These are phyloP conservation scores for Rhodeus uyekii DNA, from an alignment of 2,797 vertebrate species.

Conservation along the genomic window DNA sequence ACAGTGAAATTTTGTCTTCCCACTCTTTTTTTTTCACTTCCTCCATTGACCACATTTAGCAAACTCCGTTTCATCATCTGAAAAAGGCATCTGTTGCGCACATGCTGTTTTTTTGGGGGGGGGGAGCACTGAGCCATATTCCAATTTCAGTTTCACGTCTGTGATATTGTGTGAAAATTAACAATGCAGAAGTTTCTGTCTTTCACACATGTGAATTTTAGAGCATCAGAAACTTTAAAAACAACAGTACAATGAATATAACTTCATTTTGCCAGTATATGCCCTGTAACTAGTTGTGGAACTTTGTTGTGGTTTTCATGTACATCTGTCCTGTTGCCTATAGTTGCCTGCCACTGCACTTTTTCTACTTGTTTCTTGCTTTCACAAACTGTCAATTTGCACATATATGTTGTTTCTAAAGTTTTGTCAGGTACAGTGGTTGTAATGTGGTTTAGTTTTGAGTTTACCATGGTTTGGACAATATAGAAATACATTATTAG, in stretches of 20 bases:
- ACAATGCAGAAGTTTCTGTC: not conserved
- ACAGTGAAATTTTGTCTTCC: constrained; percentile 27
- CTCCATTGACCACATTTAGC: constrained; percentile 55
- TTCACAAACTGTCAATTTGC: not conserved
- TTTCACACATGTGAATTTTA: not conserved
- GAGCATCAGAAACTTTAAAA: not conserved
- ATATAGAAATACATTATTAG: not conserved
- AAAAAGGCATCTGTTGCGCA: constrained; percentile 66
- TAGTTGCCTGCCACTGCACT: not conserved
- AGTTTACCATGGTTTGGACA: not conserved
- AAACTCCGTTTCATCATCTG: constrained; percentile 55
- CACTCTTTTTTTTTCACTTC: constrained; percentile 33
- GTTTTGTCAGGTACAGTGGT: not conserved
- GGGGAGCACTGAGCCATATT: constrained; percentile 13
- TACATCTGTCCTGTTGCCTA: not conserved
- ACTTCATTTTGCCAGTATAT: not conserved
- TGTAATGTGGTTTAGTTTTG: not conserved
- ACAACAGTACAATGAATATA: too few species aligned
- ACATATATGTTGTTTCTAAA: not conserved
- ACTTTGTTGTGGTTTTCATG: not conserved
- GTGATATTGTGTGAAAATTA: not conserved
- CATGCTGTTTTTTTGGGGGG: constrained; percentile 52
- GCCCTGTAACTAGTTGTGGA: not conserved
- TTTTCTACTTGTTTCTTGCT: not conserved
- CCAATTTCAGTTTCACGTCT: constrained; percentile 27